Evolutionary conservation across 1,140 invertebrate species (phyloP), one percentile per base, ranked within the genome.

Genomic region (Phenacoccus solenopsis): DNA sequence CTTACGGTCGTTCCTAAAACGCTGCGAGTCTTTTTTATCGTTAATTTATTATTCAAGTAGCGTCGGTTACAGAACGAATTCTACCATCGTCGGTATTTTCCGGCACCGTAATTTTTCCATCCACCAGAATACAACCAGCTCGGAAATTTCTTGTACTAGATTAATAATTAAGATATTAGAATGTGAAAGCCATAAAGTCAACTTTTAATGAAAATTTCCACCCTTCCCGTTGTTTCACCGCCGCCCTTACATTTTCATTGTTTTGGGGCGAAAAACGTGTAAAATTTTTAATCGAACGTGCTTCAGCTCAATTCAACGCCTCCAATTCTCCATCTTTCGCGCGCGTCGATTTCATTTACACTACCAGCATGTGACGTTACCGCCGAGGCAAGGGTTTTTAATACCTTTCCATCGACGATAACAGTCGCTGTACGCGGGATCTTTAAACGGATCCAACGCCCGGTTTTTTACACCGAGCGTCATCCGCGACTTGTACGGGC

Each of bases 161-260:
- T 49, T 49, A 49, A 49, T 49, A 49, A 49, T 49, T 49, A 49
- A 49, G 38, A 49, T 49, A 49, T 49, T 49, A 49, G 38, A 49
- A 49, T 49, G 38, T 49, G 38, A 49, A 49, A 49, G 38, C 38
- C 38, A 49, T 49, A 49, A 49, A 49, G 38, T 49, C 20, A 49
- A 49, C 38, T 49, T 49, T 49, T 49, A 49, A 49, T 49, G 38
- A 49, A 49, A 49, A 49, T 49, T 49, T 49, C 38, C 20, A 3
- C 16, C 38, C 16, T 5, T 32, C 13, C 12, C 38, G 38, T 49
- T 32, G 20, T 49, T 49, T 49, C 16, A n/a, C 38, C 16, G 30
- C 13, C 13, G 38, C 38, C n/a, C 12, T 49, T 32, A 49, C 20
- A 16, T 49, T 16, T 4, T 49, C 38, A 10, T 49, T 49, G 13